phyloP scores from a whole-genome alignment of 2,113 vertebrate genomes.

The Rhinopomastus cyanomelas region DNA sequence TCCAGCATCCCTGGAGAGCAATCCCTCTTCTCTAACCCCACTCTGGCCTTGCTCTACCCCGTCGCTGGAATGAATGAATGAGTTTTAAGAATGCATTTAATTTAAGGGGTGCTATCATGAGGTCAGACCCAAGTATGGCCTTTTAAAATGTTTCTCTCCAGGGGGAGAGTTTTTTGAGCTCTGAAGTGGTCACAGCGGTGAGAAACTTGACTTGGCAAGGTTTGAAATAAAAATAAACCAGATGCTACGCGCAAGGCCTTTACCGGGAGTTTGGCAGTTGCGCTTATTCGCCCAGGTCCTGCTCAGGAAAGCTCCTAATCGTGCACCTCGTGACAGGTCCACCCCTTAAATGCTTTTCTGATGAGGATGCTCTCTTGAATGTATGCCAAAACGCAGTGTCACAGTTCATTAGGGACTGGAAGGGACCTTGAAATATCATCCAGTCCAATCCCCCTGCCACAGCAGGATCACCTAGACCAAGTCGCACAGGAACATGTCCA shows the following conservation, averaged over 20 bases:
- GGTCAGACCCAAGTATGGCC: neutral
- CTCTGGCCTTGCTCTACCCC: slow-evolving; percentile 29
- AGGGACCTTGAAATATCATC: no score
- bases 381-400: no score
- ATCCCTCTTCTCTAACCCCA: slow-evolving; percentile 53
- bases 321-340: fast-evolving
- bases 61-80: slow-evolving; percentile 32
- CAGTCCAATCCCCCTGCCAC: no score
- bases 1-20: slow-evolving; percentile 46
- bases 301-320: neutral
- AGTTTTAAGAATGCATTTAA: slow-evolving; percentile 52
- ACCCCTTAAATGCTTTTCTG: neutral
- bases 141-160: neutral
- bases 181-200: neutral
- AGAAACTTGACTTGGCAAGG: neutral
- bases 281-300: neutral
- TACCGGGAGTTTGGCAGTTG: neutral
- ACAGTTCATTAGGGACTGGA: no score
- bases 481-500: no score
- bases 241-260: neutral
- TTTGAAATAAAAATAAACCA: neutral
- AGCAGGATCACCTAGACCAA: no score
- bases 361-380: neutral
- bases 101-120: slow-evolving; percentile 18
- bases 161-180: neutral